Base-by-base conservation (phyloP, 2,888 invertebrate species). In the Diarsia dahlii region DNA sequence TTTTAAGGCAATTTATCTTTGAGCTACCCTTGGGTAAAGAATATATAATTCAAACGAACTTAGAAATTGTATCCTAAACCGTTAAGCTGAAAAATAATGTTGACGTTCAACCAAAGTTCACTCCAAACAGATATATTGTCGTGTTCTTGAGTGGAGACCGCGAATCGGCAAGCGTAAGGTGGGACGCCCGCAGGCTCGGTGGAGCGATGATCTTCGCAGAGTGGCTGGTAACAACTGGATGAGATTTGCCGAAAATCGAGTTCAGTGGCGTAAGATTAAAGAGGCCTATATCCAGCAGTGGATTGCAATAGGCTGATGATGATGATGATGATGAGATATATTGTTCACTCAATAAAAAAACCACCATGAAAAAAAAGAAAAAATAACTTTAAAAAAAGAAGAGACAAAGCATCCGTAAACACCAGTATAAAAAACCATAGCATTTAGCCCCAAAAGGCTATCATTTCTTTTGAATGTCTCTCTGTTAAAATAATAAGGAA, bases 401-500 rank as follows among this genome's bases (percentile, higher is more conserved):
- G n/a, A 39, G 34, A 56, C 2, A 60, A 15, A 50, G 0, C 20
- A 13, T n/a, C 52, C 39, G 58, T 72, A 63, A 75, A 80, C 45
- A 67, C 58, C n/a, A 74, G 71, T 78, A 4, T 58, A 58, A 54
- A 54, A 65, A 58, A 18, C 64, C 48, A 58, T 58, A 62, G 18
- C 46, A 48, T 54, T 68, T 6, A 28, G 15, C 12, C 71, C 28
- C n/a, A 80, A 84, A 82, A 3, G 46, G 39, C 60, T 28, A 74
- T 68, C 23, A 65, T 78, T 78, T 46, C 58, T 18, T 12, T 28
- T 39, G 60, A 77, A 79, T 65, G 48, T 45, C n/a, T 46, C 20
- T 34, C 39, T 66, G 28, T 74, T 58, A 45, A 69, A 69, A 74
- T 74, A 74, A 79, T 69, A 74, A 76, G 71, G 52, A 69, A 72